Percentiles rank a stretch among this genome's conserved stretches.
These are phyloP conservation scores for Zaprionus kolodkinae DNA, from an alignment of 1,140 invertebrate genomes.

Conservation along the genomic window DNA sequence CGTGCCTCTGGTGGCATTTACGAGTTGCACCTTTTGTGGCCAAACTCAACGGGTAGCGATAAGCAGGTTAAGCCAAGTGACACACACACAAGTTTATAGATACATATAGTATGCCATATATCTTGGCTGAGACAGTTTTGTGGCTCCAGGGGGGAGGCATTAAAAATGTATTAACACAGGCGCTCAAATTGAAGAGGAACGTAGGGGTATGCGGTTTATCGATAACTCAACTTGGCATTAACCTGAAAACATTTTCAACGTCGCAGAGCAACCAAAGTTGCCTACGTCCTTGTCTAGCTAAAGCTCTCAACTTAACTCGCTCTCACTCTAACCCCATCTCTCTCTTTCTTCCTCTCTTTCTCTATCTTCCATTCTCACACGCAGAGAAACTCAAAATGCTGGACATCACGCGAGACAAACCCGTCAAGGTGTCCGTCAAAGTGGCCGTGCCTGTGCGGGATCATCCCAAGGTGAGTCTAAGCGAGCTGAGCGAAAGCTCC, in stretches of 20 bases:
- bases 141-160: neutral
- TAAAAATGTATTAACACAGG: conserved; percentile 7
- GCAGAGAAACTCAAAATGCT: conserved; percentile 87
- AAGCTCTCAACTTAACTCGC: neutral
- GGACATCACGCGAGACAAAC: conserved; percentile 93
- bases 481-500: neutral
- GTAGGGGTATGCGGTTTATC: too few relatives aligned
- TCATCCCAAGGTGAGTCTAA: conserved; percentile 90
- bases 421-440: conserved; percentile 91
- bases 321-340: too few relatives aligned
- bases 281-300: neutral
- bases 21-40: neutral
- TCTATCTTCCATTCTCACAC: neutral
- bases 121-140: neutral
- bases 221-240: neutral
- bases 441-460: conserved; percentile 92
- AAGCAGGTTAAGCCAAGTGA: neutral
- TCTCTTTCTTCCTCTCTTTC: neutral
- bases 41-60: neutral
- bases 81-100: neutral
- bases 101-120: neutral
- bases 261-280: neutral
- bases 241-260: neutral
- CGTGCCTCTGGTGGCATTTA: neutral
- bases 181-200: neutral